These are phyloP conservation scores for Coelopa pilipes DNA, from an alignment of 2,888 invertebrate genomes.

Conservation along the genomic window DNA sequence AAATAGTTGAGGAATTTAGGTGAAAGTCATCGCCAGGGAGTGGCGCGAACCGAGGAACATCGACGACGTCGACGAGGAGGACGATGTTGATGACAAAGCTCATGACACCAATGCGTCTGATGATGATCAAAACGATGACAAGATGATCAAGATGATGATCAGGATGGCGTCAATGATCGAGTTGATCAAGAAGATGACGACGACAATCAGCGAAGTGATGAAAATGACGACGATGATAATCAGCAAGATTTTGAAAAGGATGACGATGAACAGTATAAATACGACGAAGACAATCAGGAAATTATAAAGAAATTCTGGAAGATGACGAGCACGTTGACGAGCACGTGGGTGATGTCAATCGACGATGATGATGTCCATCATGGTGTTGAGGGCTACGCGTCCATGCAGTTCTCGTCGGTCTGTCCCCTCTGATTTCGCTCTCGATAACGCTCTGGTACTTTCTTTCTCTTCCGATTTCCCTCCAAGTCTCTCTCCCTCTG, in stretches of 20 bases:
- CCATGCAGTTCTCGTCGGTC: background rate
- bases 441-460: constrained; percentile 32
- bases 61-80: constrained; percentile 21
- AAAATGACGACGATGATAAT: no score
- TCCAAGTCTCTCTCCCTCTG: background rate
- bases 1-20: constrained; percentile 27
- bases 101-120: background rate
- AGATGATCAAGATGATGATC: no score
- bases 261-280: no score
- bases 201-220: no score
- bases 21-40: constrained; percentile 29
- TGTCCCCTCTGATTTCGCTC: background rate
- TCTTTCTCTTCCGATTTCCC: background rate
- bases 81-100: background rate
- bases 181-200: no score
- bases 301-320: no score
- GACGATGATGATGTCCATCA: background rate
- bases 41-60: background rate
- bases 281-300: no score
- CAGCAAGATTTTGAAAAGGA: no score
- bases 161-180: no score
- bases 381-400: background rate
- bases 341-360: background rate
- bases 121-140: background rate
- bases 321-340: constrained; percentile 17